phyloP scores from a whole-genome alignment of 2,797 vertebrate species.

The Carduelis carduelis region DNA sequence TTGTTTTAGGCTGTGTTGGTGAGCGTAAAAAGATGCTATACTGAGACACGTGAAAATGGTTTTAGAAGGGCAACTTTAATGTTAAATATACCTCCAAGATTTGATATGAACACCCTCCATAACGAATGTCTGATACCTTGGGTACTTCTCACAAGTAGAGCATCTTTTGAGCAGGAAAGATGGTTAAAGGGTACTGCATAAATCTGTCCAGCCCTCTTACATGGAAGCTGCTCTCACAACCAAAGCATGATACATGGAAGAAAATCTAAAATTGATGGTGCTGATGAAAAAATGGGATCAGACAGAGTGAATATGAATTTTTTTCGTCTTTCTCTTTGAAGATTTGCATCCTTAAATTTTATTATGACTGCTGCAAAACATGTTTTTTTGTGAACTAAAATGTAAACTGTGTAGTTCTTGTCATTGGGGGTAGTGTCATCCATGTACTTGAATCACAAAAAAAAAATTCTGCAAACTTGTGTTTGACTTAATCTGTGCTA shows the following conservation, averaged over 20 bases:
- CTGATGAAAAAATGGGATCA: neutral
- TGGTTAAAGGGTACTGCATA: neutral
- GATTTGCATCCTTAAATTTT: neutral
- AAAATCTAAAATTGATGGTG: neutral
- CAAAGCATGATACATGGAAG: neutral
- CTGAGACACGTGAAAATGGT: neutral
- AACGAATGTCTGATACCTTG: neutral
- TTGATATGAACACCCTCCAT: neutral
- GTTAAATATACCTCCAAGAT: neutral
- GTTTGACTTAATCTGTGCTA: neutral
- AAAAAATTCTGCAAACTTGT: neutral
- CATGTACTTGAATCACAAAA: neutral
- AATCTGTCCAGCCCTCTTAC: neutral
- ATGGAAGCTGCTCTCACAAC: neutral
- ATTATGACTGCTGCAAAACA: neutral
- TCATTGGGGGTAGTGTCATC: fast-evolving
- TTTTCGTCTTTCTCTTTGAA: neutral
- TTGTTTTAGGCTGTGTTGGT: neutral
- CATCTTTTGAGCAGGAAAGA: neutral
- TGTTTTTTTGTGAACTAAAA: neutral
- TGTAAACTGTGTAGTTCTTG: neutral
- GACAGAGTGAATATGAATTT: neutral
- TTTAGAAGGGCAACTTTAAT: neutral
- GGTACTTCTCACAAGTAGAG: neutral
- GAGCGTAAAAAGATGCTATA: neutral